phyloP scores from a whole-genome alignment of 2,797 vertebrate genomes.

The Nannoperca obscura region DNA sequence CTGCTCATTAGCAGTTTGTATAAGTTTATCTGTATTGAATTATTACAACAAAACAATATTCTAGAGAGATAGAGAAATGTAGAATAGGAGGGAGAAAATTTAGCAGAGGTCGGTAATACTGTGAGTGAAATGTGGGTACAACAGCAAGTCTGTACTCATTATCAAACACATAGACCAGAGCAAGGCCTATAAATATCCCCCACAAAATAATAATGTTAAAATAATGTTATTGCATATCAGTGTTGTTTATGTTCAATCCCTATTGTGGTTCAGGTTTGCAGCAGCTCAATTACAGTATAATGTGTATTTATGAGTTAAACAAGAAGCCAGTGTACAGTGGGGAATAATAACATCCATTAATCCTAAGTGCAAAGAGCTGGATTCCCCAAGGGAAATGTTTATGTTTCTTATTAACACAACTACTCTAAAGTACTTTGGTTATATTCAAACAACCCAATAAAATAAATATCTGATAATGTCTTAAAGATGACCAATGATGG shows the following conservation, averaged over 20 bases:
- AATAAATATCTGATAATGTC: conserved; percentile 54
- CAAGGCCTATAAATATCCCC: conserved; percentile 17
- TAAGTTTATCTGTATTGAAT: background rate
- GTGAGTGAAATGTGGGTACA: conserved; percentile 7
- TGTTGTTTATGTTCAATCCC: conserved; percentile 8
- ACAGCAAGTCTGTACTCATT: conserved; percentile 19
- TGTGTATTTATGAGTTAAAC: conserved; percentile 20
- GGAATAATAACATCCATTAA: conserved; percentile 38
- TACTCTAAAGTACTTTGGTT: conserved; percentile 50
- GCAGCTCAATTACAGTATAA: conserved; percentile 41
- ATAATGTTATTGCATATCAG: background rate
- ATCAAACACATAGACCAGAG: conserved; percentile 14
- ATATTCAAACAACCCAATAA: conserved; percentile 60
- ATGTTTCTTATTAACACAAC: conserved; percentile 57
- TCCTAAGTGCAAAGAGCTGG: conserved; percentile 34
- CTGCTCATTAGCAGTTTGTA: background rate
- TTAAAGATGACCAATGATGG: conserved; percentile 50
- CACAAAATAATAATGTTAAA: too few species aligned
- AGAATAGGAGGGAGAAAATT: background rate
- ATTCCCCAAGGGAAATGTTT: conserved; percentile 40
- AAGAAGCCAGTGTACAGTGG: conserved; percentile 16
- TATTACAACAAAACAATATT: background rate
- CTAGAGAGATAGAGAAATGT: background rate
- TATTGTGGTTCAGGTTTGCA: background rate
- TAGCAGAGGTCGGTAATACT: background rate